Evolutionary conservation across 2,888 invertebrate species (phyloP).

Genomic region (Bimastos eiseni): DNA sequence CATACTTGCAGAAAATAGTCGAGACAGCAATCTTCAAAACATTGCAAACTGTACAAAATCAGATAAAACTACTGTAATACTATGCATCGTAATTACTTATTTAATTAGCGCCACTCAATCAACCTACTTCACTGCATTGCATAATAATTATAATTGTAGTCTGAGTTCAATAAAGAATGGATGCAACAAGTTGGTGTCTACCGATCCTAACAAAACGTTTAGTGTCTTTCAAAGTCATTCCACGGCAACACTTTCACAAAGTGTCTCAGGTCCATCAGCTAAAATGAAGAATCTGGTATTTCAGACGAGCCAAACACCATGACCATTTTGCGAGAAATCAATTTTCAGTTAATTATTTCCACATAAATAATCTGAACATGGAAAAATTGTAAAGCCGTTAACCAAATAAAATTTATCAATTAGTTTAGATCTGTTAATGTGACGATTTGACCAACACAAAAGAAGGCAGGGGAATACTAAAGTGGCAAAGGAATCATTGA

Average conservation of each 20-base stretch:
- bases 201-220: neutral
- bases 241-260: neutral
- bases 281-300: too few species aligned
- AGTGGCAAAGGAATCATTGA: neutral
- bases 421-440: neutral
- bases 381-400: neutral
- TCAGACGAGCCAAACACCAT: neutral
- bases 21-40: neutral
- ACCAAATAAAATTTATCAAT: neutral
- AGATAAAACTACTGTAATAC: neutral
- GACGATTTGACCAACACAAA: neutral
- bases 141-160: neutral
- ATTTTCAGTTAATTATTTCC: neutral
- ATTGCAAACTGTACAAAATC: conserved; percentile 1
- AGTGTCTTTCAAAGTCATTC: neutral
- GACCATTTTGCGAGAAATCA: neutral
- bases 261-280: neutral
- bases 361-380: too few species aligned
- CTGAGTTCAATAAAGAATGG: neutral
- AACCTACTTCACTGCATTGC: neutral
- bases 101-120: neutral
- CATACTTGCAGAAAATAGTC: neutral
- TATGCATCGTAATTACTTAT: conserved; percentile 13
- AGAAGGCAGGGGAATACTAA: neutral
- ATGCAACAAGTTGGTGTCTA: neutral